Evolutionary conservation across 2,113 vertebrate species (phyloP), one percentile per base, ranked within the genome.

Genomic region (Misgurnus anguillicaudatus): DNA sequence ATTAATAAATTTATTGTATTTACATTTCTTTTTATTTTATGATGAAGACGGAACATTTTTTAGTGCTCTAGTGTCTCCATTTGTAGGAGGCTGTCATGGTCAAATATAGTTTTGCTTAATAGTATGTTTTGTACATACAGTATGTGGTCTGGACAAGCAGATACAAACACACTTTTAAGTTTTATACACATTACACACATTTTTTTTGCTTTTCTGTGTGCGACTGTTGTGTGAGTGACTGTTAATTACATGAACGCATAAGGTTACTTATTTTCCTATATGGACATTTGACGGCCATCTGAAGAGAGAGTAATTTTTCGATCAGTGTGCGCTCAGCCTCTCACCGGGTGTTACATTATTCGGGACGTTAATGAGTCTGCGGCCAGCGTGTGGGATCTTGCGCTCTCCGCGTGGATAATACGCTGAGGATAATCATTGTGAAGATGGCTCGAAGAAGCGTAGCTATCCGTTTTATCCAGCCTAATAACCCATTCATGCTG

Each of bases 311-410:
- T 73, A 24, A 73, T 60, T 24, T 73, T 60, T 42, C 55, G 21
- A 73, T 39, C 55, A 73, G 70, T 13, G 6, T 60, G 70, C 21
- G 24, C 31, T 74, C 72, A 47, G 14, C 13, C 55, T 74, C 72
- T 74, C 6, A 8, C 41, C 21, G 14, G 39, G 19, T 36, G 72
- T 62, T 57, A 62, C 60, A 45, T 73, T 74, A 62, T 74, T 74
- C 21, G 8, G 57, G 36, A 62, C 16, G 57, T 62, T 62, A 47
- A 74, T 78, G 53, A 61, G 65, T 70, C 47, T 61, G 21, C 8
- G 42, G 13, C 42, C 77, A 66, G 55, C 38, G 21, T 47, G 65
- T 69, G 57, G 39, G 67, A 45, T 38, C 57, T 19, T 47, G 41
- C 19, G 41, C 58, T 38, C 77, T 62, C 8, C 2, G 66, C 41